Base-by-base conservation (phyloP, 2,797 vertebrate genomes). In the Peromyscus nudipes region DNA sequence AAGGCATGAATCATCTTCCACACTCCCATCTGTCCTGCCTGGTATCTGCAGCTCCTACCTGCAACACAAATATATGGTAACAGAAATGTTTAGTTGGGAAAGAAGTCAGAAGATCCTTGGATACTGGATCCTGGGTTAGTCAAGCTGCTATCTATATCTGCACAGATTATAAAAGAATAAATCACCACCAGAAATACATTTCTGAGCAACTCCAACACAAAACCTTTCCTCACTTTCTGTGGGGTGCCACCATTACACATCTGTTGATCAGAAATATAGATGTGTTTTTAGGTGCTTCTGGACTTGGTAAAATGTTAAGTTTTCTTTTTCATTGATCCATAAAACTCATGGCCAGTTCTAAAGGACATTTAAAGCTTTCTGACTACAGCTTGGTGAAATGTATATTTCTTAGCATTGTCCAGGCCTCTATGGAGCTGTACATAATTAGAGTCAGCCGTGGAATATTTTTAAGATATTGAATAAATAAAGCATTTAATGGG, bases 401-500 rank as follows among this genome's bases (percentile, higher is more conserved):
- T 2, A 4, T 64, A 31, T 92, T 60, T 55, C 11, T 11, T 34
- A 62, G 11, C 37, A 29, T n/a, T 31, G 0, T 9, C 3, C 25
- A 76, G 34, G 43, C 25, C 40, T 4, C 65, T 76, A 16, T 16
- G 52, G 23, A 37, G 52, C 37, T 60, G 6, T 34, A 71, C 5
- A n/a, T 89, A 55, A n/a, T 37, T 84, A 86, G 40, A 9, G 37
- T 83, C 14, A 52, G 82, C 4, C 1, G 10, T 7, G 43, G 37
- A 73, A 60, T 46, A 10, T 83, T 83, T 90, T 71, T 25, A 75
- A 83, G 40, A 94, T 71, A 79, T 65, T 96, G 57, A 29, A 79
- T 91, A 92, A 95, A 75, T 69, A 89, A 90, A 94, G 11, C 2
- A 52, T 87, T 65, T 90, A 64, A 25, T 40, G 31, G 46, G 79